phyloP scores from a whole-genome alignment of 2,113 vertebrate species.

The Pollimyrus isidori region DNA sequence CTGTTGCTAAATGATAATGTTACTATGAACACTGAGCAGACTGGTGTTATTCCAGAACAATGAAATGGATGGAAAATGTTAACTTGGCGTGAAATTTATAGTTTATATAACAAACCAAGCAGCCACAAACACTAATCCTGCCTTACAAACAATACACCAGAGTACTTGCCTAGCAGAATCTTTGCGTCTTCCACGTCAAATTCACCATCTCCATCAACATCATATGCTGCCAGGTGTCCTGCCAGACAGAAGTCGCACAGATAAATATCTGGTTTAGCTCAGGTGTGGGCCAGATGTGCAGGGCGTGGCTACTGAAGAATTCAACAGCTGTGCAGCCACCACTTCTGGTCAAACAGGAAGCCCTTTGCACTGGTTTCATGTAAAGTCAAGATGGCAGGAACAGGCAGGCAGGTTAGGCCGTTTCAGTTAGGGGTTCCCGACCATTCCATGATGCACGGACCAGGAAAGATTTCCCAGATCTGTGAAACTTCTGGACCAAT shows the following conservation, averaged over 20 bases:
- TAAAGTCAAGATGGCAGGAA: slow-evolving; percentile 60
- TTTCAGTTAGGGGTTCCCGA: background rate
- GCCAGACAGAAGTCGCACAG: background rate
- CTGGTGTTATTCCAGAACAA: background rate
- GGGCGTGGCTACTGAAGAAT: background rate
- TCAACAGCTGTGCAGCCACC: background rate
- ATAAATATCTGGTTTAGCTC: background rate
- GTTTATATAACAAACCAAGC: slow-evolving; percentile 17
- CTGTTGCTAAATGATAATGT: background rate
- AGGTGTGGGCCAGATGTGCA: background rate
- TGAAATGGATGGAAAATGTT: background rate
- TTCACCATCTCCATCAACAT: slow-evolving; percentile 74
- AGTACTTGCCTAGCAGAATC: slow-evolving; percentile 72
- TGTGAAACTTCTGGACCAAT: background rate
- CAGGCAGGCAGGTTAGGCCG: background rate
- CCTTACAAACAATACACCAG: background rate
- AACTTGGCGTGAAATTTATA: background rate
- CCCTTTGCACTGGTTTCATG: slow-evolving; percentile 76
- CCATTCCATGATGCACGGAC: background rate
- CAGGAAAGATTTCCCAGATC: background rate
- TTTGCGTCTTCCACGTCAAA: slow-evolving; percentile 77
- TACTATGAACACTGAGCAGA: background rate
- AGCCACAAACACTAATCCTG: background rate
- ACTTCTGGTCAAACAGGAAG: slow-evolving; percentile 63
- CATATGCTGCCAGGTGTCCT: slow-evolving; percentile 73